These are phyloP conservation scores for Sitta carolinensis DNA, from an alignment of 2,797 vertebrate genomes.

Conservation along the genomic window DNA sequence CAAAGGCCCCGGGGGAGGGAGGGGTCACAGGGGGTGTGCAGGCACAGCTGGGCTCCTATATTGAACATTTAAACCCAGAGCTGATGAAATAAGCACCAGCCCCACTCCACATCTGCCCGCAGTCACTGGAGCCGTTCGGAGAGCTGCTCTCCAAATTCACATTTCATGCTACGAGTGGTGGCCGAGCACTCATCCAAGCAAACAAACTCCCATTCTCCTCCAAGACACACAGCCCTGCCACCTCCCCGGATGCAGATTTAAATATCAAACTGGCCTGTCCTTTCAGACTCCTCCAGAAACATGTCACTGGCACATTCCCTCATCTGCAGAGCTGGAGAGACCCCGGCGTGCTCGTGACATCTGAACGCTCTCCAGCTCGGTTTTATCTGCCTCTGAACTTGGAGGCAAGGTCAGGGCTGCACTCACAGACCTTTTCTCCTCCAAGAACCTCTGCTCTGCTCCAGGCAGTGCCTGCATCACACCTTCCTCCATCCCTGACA, in stretches of 20 bases:
- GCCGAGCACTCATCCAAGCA: not conserved
- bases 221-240: not conserved
- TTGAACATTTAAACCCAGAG: not conserved
- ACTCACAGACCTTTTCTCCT: not conserved
- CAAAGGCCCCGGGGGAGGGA: not conserved
- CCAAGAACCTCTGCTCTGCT: not conserved
- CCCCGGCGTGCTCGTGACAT: fast-evolving
- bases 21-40: not conserved
- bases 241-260: not conserved
- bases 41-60: not conserved
- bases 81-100: not conserved
- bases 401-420: not conserved
- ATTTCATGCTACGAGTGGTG: not conserved
- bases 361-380: not conserved
- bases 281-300: constrained; percentile 14
- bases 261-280: not conserved
- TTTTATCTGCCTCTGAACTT: not conserved
- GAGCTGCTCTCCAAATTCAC: not conserved
- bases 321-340: not conserved
- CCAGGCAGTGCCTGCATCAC: not conserved
- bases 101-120: constrained; percentile 28
- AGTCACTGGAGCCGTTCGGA: not conserved
- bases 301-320: not conserved
- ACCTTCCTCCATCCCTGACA: not conserved
- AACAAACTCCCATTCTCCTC: not conserved